phyloP scores from a whole-genome alignment of 2,113 vertebrate species.

The Oriolus oriolus region DNA sequence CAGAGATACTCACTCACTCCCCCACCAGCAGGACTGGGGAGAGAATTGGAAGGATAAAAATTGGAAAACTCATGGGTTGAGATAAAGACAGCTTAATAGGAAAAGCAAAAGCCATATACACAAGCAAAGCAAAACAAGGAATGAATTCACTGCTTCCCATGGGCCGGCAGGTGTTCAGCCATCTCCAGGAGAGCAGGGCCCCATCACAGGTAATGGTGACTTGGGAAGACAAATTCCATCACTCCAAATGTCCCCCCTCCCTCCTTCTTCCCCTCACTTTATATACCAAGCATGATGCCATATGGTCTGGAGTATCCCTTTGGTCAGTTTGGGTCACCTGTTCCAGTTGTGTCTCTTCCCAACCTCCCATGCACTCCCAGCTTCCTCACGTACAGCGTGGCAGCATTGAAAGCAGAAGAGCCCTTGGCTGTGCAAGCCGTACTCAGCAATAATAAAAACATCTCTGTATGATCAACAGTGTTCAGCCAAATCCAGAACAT shows the following conservation, averaged over 20 bases:
- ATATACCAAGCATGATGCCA: not conserved
- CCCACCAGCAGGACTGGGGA: not conserved
- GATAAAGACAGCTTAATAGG: not conserved
- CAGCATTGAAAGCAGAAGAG: not conserved
- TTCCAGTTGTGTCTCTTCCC: not conserved
- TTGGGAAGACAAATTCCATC: fast-evolving
- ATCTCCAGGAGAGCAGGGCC: not conserved
- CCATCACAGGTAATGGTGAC: fast-evolving
- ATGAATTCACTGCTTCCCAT: not conserved
- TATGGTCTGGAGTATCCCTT: not conserved
- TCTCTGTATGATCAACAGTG: not conserved
- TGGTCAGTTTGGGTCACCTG: not conserved
- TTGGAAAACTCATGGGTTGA: not conserved
- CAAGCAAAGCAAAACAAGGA: not conserved
- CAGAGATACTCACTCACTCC: not conserved
- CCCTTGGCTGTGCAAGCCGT: not conserved
- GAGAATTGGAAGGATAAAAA: not conserved
- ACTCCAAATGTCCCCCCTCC: fast-evolving
- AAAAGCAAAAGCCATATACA: not conserved
- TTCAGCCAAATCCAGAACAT: not conserved
- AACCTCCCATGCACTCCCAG: fast-evolving
- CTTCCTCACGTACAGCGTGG: fast-evolving
- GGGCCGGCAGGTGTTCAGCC: not conserved
- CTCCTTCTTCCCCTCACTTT: not conserved
- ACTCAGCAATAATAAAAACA: not conserved